These are phyloP conservation scores for Leptogaster cylindrica DNA, from an alignment of 2,888 invertebrate species.

Conservation along the genomic window DNA sequence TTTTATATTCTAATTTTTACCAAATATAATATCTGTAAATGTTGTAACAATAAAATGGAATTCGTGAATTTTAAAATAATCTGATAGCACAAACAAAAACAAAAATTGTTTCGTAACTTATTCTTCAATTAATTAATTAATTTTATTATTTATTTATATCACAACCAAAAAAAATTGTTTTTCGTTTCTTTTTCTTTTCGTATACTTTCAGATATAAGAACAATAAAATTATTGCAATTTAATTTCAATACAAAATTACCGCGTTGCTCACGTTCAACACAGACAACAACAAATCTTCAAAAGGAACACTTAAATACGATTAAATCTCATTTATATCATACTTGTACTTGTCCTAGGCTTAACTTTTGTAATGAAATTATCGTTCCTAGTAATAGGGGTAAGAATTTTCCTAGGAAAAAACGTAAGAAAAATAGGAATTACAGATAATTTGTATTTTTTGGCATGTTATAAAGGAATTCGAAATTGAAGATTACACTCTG, in stretches of 20 bases:
- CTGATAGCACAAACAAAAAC: constrained; percentile 28
- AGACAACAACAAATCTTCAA: constrained; percentile 46
- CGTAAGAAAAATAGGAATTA: constrained; percentile 41
- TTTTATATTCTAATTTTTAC: too few relatives aligned
- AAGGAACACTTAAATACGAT: constrained; percentile 40
- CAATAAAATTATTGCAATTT: constrained; percentile 37
- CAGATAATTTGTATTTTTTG: constrained; percentile 33
- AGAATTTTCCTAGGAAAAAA: constrained; percentile 43
- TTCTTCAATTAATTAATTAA: neutral
- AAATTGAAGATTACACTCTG: too few relatives aligned
- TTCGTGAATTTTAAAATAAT: constrained; percentile 1
- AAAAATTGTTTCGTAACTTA: constrained; percentile 58
- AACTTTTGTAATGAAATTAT: constrained; percentile 44
- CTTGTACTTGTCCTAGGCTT: constrained; percentile 44
- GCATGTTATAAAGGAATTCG: too few relatives aligned
- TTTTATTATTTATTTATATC: neutral
- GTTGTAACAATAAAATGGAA: neutral
- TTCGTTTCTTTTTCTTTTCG: constrained; percentile 46
- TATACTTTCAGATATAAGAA: constrained; percentile 47
- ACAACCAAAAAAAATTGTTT: constrained; percentile 42
- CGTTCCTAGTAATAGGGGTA: constrained; percentile 42
- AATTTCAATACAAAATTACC: constrained; percentile 35
- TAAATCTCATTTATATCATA: constrained; percentile 41
- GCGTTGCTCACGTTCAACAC: constrained; percentile 46
- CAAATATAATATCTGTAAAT: too few relatives aligned